Base-by-base conservation (phyloP, 2,797 vertebrate species). In the Sylvilagus floridanus region DNA sequence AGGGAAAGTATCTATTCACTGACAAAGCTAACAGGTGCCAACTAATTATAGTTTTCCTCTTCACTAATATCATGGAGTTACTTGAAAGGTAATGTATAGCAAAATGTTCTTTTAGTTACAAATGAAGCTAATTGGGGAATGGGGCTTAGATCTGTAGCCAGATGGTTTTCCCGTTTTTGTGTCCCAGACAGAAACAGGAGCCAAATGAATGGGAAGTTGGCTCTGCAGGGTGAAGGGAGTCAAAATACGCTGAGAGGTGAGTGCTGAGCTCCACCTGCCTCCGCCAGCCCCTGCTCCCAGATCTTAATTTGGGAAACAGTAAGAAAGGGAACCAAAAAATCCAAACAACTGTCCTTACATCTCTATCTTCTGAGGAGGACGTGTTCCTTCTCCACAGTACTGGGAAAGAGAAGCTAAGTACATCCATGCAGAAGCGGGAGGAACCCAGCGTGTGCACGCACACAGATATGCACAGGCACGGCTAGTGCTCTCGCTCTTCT, bases 391-490 rank as follows among this genome's bases (percentile, higher is more conserved):
- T 7, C 4, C 4, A 4, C 13, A 12, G 5, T 16, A 16, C 68
- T 4, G 22, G 13, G 75, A 90, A 22, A 8, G 69, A 35, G 82
- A 7, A 37, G 3, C 17, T 2, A 7, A 84, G 4, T 7, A 1
- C 14, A 22, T 22, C 11, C 21, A 17, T 62, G 11, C 12, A 32
- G 50, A 37, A 24, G 10, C 2, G 62, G 22, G 24, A 72, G 21
- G 50, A 37, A 21, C 26, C 10, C 0, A 14, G 0, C 1, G 5
- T 1, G 19, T 19, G 2, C 6, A 17, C 19, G 7, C 4, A 11
- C 13, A 1, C 4, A 69, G 42, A 68, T 26, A 5, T 9, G 4
- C 2, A 3, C 26, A 16, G 4, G 2, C 19, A 26, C 9, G 5
- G 14, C n/a, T 65, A 52, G 57, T 0, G 4, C 35, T 30, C 47